Percentiles rank a stretch among this genome's conserved stretches.
These are phyloP conservation scores for Nyctalus aviator DNA, from an alignment of 2,797 vertebrate genomes.

Conservation along the genomic window DNA sequence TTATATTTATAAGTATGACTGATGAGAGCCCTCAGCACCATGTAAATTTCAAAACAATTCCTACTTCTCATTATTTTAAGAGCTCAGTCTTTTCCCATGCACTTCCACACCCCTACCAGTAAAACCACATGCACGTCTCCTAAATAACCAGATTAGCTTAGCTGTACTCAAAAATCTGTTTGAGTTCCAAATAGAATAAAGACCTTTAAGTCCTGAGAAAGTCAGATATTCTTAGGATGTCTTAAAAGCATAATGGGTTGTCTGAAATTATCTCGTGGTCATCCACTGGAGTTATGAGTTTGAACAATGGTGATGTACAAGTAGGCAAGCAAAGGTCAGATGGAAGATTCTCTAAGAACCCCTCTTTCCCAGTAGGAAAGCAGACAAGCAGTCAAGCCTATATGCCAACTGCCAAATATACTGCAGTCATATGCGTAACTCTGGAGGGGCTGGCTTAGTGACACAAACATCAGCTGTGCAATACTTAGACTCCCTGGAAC, in stretches of 20 bases:
- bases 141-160: constrained; percentile 45
- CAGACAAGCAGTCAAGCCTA: constrained; percentile 59
- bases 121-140: constrained; percentile 51
- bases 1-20: background rate
- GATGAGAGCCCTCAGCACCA: background rate
- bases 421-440: constrained; percentile 53
- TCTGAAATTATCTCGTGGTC: constrained; percentile 65
- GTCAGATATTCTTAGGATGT: constrained; percentile 54
- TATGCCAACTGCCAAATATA: constrained; percentile 79
- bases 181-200: constrained; percentile 61
- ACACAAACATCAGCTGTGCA: constrained; percentile 77
- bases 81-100: constrained; percentile 44
- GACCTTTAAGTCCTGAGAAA: constrained; percentile 70
- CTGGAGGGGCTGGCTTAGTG: constrained; percentile 75
- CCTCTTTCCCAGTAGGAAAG: constrained; percentile 53
- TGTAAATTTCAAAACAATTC: constrained; percentile 5
- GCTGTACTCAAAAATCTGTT: background rate
- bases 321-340: constrained; percentile 64
- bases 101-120: background rate
- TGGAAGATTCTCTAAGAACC: constrained; percentile 14
- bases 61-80: constrained; percentile 48
- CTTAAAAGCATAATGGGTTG: constrained; percentile 45
- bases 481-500: constrained; percentile 82
- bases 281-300: constrained; percentile 11
- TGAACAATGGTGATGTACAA: constrained; percentile 43